These are phyloP conservation scores for Paradisaea rubra DNA, from an alignment of 2,113 vertebrate genomes.

Conservation along the genomic window DNA sequence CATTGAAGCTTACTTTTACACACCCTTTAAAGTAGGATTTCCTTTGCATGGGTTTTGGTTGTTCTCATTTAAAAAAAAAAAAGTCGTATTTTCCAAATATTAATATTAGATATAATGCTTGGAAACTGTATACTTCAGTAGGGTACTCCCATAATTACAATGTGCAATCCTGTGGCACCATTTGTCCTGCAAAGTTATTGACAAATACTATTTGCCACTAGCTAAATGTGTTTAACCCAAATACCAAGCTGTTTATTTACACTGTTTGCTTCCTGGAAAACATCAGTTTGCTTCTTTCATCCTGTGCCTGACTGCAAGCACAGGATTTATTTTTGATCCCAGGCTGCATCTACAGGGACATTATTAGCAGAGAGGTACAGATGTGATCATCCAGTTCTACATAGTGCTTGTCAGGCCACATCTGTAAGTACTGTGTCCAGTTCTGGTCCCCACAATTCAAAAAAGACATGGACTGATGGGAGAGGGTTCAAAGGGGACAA, in stretches of 20 bases:
- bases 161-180: background rate
- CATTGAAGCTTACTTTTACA: background rate
- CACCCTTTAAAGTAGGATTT: background rate
- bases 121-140: background rate
- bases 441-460: background rate
- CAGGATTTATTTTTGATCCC: background rate
- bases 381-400: background rate
- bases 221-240: background rate
- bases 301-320: background rate
- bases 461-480: background rate
- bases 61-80: background rate
- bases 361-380: background rate
- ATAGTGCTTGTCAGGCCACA: fast-evolving
- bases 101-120: background rate
- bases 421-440: background rate
- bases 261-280: background rate
- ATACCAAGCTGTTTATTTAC: background rate
- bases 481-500: background rate
- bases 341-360: background rate
- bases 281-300: background rate
- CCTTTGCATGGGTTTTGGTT: background rate
- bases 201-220: background rate
- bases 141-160: background rate
- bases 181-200: background rate
- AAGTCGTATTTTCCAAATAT: background rate